phyloP scores from a whole-genome alignment of 2,888 invertebrate species.

The Xestia rhomboidea region DNA sequence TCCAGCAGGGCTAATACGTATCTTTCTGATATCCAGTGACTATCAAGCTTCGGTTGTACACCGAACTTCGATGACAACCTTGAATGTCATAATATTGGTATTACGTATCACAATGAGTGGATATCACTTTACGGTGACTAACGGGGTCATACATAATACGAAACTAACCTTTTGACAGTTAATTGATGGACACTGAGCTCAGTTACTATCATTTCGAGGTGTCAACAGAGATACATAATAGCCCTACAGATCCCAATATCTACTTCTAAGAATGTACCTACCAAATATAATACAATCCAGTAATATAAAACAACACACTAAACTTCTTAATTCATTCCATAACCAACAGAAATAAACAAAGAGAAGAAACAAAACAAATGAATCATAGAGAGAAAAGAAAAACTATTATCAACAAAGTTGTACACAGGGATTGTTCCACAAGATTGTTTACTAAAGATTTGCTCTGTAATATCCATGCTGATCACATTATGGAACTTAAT shows the following conservation, averaged over 20 bases:
- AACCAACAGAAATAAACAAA: slow-evolving; percentile 35
- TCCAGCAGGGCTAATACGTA: no score
- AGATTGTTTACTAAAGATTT: slow-evolving; percentile 55
- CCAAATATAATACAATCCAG: background rate
- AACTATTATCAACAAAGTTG: slow-evolving; percentile 62
- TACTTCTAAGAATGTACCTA: background rate
- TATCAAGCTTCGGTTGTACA: no score
- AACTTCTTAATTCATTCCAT: slow-evolving; percentile 24
- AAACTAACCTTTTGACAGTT: no score
- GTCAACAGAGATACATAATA: no score
- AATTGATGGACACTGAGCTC: no score
- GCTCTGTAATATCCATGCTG: slow-evolving; percentile 46
- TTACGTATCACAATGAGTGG: no score
- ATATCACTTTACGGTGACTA: no score
- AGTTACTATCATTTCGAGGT: no score
- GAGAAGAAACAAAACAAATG: slow-evolving; percentile 49
- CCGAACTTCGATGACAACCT: no score
- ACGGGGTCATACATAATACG: no score
- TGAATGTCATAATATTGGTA: no score
- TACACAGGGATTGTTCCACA: slow-evolving; percentile 40
- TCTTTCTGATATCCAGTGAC: no score
- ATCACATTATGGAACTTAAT: slow-evolving; percentile 38
- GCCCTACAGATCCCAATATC: background rate
- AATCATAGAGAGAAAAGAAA: slow-evolving; percentile 54
- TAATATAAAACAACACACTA: background rate